phyloP scores from a whole-genome alignment of 2,797 vertebrate species.

The Schizopygopsis pylzovi region DNA sequence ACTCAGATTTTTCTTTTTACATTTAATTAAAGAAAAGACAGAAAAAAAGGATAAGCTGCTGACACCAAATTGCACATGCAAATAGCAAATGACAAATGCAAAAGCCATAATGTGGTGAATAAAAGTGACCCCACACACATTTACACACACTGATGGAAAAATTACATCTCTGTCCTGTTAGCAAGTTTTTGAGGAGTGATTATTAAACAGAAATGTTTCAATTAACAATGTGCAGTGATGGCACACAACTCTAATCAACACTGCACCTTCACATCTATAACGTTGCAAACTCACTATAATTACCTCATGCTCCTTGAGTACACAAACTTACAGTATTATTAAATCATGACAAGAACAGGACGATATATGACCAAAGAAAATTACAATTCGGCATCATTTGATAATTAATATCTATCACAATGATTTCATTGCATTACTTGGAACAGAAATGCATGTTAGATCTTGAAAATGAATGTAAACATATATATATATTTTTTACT shows the following conservation, averaged over 20 bases:
- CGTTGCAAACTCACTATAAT: not conserved
- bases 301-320: not conserved
- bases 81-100: conserved; percentile 75
- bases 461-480: not conserved
- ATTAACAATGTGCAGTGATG: not conserved
- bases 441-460: not conserved
- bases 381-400: not conserved
- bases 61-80: conserved; percentile 59
- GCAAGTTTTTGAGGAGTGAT: not conserved
- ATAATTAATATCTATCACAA: not conserved
- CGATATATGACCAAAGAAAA: not conserved
- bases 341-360: not conserved
- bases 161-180: not conserved
- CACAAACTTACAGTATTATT: not conserved
- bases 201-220: conserved; percentile 5
- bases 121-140: conserved; percentile 46
- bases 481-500: too few relatives aligned
- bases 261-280: not conserved
- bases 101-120: conserved; percentile 65
- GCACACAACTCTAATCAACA: not conserved
- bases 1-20: conserved; percentile 70
- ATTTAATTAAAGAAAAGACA: conserved; percentile 70
- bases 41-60: conserved; percentile 38
- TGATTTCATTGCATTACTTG: not conserved
- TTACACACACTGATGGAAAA: conserved; percentile 24